A percentile compares a stretch with the other conserved stretches of the same genome.
Conservation (phyloP, 2,888 invertebrate species). For the Drosophila affinis region DNA sequence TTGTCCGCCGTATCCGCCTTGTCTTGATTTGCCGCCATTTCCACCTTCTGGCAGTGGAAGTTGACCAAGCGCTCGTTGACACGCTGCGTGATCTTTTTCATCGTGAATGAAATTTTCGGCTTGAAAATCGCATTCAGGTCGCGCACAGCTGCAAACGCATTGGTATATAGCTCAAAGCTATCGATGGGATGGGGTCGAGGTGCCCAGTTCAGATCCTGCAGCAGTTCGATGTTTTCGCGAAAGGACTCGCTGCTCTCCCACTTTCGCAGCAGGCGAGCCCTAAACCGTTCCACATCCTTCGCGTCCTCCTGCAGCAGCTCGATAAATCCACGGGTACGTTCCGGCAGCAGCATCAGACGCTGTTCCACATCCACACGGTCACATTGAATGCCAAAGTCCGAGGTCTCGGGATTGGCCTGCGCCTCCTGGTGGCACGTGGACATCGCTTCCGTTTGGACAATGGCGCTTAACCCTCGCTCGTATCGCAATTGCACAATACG, state of each 20-base stretch:
- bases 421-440: constrained; percentile 38
- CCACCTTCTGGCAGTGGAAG: constrained; percentile 71
- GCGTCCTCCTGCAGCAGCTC: constrained; percentile 48
- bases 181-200: constrained; percentile 27
- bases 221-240: constrained; percentile 69
- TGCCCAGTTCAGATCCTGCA: constrained; percentile 54
- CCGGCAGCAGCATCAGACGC: constrained; percentile 58
- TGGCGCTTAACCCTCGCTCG: constrained; percentile 16
- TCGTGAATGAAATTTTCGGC: constrained; percentile 68
- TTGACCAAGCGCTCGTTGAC: constrained; percentile 73
- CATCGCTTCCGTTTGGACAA: constrained; percentile 52
- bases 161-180: constrained; percentile 77
- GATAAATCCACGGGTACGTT: constrained; percentile 60
- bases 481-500: constrained; percentile 10
- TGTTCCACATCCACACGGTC: constrained; percentile 63
- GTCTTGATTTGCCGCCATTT: too few species aligned
- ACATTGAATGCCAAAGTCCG: constrained; percentile 64
- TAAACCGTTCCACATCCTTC: constrained; percentile 34
- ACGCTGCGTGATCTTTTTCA: constrained; percentile 73
- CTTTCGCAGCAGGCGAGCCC: constrained; percentile 57
- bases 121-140: constrained; percentile 67
- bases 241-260: constrained; percentile 72
- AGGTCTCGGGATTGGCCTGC: constrained; percentile 37
- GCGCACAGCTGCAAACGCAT: constrained; percentile 70
- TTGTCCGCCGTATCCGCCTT: too few species aligned